Base-by-base conservation (phyloP, 2,888 invertebrate species). In the Mayetiola destructor region DNA sequence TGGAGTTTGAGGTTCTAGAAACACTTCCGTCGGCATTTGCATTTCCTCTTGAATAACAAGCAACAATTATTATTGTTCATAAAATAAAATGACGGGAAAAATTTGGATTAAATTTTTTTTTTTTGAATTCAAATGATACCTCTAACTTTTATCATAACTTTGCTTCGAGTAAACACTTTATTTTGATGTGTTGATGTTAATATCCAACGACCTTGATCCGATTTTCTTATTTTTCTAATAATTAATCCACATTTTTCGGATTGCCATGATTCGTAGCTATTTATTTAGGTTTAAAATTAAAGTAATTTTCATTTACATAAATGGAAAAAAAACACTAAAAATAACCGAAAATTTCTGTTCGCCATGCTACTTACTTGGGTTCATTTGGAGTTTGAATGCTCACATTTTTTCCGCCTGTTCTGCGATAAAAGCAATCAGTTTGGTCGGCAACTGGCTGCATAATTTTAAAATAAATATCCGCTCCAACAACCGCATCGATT, bases 161-260 rank as follows among this genome's bases (percentile, higher is more conserved):
- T 73, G 6, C 76, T 76, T 0, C 70, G 69, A 3, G 73, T 56
- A 5, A 67, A 65, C 4, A n/a, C 27, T 3, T 67, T 59, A 40
- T 64, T 63, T 1, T 61, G 66, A 23, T 64, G 65, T n/a, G 59
- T 58, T 0, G 75, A 68, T 0, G 69, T 70, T 6, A 77, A 61
- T 16, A 74, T 67, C 77, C 77, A 77, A 37, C 74, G 66, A 0
- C 77, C 77, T 55, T 64, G 64, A 56, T 77, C 76, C 1, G 62
- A 39, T 1, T 59, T 59, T 5, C 58, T 61, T 1, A 76, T 66
- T 53, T 70, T 69, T 29, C 64, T 69, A 1, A 77, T 67, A 59
- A 73, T 66, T 4, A 76, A 55, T 6, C 76, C 75, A 58, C 77
- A 77, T 4, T 65, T 67, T 9, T 70, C 71, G 18, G 68, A 64